These are phyloP conservation scores for Bubo scandiacus DNA, from an alignment of 2,113 vertebrate species.

Conservation along the genomic window DNA sequence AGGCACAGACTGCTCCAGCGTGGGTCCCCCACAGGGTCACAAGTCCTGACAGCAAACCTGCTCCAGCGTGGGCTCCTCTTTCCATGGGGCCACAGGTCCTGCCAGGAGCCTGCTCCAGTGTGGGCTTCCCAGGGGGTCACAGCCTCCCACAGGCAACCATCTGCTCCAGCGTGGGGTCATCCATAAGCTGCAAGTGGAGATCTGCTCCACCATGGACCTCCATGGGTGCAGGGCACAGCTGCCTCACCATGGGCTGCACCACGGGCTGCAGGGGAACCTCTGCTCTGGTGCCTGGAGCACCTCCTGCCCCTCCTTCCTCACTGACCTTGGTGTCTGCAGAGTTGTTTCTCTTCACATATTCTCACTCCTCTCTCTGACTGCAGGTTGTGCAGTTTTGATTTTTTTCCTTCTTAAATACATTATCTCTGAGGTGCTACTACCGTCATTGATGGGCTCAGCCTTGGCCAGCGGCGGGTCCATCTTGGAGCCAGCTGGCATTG, in stretches of 20 bases:
- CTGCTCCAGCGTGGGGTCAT: background rate
- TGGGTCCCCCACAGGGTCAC: background rate
- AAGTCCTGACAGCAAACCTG: background rate
- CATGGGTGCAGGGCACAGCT: too few relatives aligned
- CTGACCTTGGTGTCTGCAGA: background rate
- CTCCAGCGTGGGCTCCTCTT: background rate
- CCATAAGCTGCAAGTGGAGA: background rate
- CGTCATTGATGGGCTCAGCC: fast-evolving
- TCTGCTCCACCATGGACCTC: too few relatives aligned
- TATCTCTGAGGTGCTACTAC: background rate
- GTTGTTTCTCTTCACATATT: background rate
- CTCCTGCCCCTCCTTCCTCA: background rate
- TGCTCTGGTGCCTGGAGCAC: background rate
- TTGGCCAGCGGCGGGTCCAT: background rate
- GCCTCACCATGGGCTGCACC: background rate
- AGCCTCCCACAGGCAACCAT: background rate
- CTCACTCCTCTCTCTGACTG: background rate
- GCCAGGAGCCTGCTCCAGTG: background rate
- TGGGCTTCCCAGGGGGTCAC: background rate
- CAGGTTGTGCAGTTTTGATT: background rate
- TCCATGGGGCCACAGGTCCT: background rate
- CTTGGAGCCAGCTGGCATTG: background rate
- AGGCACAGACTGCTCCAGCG: background rate
- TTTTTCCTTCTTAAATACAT: background rate
- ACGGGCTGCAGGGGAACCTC: background rate